Base-by-base conservation (phyloP, 2,113 vertebrate species). In the Noturus placidus region DNA sequence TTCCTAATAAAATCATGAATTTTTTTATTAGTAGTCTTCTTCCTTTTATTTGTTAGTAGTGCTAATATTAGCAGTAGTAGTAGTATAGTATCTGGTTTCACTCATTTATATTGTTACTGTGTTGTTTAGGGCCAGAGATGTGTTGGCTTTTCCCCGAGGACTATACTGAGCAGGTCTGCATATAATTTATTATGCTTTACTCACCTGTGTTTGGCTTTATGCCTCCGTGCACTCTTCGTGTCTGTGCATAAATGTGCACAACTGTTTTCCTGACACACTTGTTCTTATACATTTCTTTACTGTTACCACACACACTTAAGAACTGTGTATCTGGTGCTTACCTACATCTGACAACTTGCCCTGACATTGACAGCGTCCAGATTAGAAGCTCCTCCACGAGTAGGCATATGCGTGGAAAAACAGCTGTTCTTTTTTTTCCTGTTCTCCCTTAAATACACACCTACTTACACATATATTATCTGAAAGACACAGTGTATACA, bases 101-200 rank as follows among this genome's bases (percentile, higher is more conserved):
- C 67, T 30, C 2, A 9, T 57, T 27, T 17, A 38, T n/a, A 14
- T n/a, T 78, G 1, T 56, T 35, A 13, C 56, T 83, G 46, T 77
- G 84, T 30, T 84, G 61, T 80, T 88, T 69, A 90, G 89, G 87
- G 33, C 84, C 81, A 84, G 84, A 88, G 67, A 85, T 87, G 57
- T 74, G 81, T 20, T 87, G 89, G 50, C 56, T 83, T 80, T 90
- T 88, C 22, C 89, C 89, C 54, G 87, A 88, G 65, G 82, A 86
- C 78, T 90, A 88, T 86, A 1, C 84, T 72, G 76, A 90, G 19
- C 87, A 90, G 89, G 89, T 90, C 57, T 84, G 87, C 25, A n/a
- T 70, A 52, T 22, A 3, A 42, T 86, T 7, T 74, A 63, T 86
- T 57, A 20, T 54, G n/a, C 84, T n/a, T 72, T 25, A 74, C 6